Evolutionary conservation across 2,113 vertebrate species (phyloP), one percentile per base, ranked within the genome.

Genomic region (Podiceps cristatus): DNA sequence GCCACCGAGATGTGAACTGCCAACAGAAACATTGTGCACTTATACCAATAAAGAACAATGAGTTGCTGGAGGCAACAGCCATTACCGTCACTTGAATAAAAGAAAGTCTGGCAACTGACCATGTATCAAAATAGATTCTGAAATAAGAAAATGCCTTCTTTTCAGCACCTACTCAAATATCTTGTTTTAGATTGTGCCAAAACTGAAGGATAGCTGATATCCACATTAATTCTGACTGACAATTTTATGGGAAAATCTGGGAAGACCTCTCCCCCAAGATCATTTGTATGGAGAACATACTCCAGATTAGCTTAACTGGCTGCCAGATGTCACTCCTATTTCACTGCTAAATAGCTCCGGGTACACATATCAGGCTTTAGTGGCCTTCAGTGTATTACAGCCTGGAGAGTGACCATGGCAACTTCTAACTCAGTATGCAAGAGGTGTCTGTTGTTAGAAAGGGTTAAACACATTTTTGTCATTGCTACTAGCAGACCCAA

Each of bases 1-100:
- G 72, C 31, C 72, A 44, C 67, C 77, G 37, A 37, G 44, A 45
- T 79, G 31, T 45, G 63, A 79, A 72, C 55, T 90, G 74, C 86
- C 90, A 47, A 72, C 72, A 96, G 87, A 95, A 97, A 94, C 50
- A 86, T 69, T 83, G 59, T 80, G 29, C 64, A 11, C 72, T 97
- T 96, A 92, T 27, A 90, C 47, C 28, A 94, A 56, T 79, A 96
- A 84, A 49, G 95, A 96, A 96, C 29, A 95, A 27, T 82, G 72
- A 87, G 27, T 82, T 96, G 58, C 90, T 94, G 78, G 67, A 98
- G 79, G 82, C 74, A 84, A 75, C 33, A 45, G 45, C 73, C 92
- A 86, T 84, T 94, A 66, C 87, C 47, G 84, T 79, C n/a, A 83
- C 64, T 93, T 58, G 56, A 95, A 92, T 71, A 85, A 77, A 87